A percentile compares a stretch with the other conserved stretches of the same genome.
phyloP scores from a whole-genome alignment of 92 coral and sea anemone species.

The Diadumene lineata region DNA sequence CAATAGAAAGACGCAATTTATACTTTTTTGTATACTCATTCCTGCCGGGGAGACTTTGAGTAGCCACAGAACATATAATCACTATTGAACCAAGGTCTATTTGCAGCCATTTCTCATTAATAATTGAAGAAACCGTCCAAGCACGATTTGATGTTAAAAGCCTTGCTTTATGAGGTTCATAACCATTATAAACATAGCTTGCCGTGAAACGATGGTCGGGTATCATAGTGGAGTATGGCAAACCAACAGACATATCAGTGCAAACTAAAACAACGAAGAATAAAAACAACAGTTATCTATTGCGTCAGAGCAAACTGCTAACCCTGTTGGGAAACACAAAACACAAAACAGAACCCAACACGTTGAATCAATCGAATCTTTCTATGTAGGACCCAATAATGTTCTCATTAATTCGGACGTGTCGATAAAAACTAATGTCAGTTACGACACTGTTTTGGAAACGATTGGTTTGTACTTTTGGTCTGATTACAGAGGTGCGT shows the following conservation, averaged over 20 bases:
- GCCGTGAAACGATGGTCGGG: conserved; percentile 39
- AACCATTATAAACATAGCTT: not conserved
- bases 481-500: too few species aligned
- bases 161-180: conserved; percentile 23
- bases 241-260: conserved; percentile 14
- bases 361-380: too few species aligned
- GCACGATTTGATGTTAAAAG: not conserved
- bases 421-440: too few species aligned
- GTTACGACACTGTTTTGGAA: too few species aligned
- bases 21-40: not conserved
- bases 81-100: conserved; percentile 28
- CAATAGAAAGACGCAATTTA: conserved; percentile 29
- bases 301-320: not conserved
- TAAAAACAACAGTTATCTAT: not conserved
- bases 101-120: conserved; percentile 21
- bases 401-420: too few species aligned
- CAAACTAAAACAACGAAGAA: conserved; percentile 11
- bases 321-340: not conserved
- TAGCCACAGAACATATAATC: conserved; percentile 21
- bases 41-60: not conserved
- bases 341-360: too few species aligned
- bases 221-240: not conserved
- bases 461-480: too few species aligned
- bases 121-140: conserved; percentile 5
- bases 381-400: too few species aligned